Percentiles rank a stretch among this genome's conserved stretches.
Conservation (phyloP, 2,888 invertebrate species). For the Podotricha telesiphe region DNA sequence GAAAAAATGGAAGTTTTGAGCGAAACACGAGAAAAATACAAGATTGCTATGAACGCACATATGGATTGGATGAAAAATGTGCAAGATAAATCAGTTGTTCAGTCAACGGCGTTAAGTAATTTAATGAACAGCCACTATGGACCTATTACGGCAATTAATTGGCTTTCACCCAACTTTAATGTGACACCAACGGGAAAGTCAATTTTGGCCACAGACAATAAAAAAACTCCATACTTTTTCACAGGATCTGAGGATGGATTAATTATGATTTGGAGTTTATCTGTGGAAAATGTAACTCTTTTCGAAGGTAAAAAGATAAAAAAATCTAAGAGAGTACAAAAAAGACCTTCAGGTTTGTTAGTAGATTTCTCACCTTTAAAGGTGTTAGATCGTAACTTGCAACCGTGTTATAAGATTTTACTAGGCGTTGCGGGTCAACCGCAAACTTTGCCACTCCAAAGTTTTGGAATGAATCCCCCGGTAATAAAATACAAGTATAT, state of each 20-base stretch:
- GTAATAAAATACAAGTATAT: constrained; percentile 62
- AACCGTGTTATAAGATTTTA: constrained; percentile 85
- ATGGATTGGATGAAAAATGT: constrained; percentile 88
- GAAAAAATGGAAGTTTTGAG: constrained; percentile 86
- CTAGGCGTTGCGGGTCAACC: constrained; percentile 73
- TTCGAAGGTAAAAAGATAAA: constrained; percentile 68
- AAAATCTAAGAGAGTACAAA: constrained; percentile 73
- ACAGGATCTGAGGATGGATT: constrained; percentile 87
- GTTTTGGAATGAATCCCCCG: constrained; percentile 68
- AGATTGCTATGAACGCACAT: constrained; percentile 83
- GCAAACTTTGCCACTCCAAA: constrained; percentile 69
- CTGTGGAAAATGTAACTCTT: constrained; percentile 68
- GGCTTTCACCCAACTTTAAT: constrained; percentile 86
- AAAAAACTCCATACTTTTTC: constrained; percentile 84
- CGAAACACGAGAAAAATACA: constrained; percentile 85
- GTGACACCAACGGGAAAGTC: constrained; percentile 85
- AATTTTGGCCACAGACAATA: constrained; percentile 55
- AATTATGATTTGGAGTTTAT: constrained; percentile 88
- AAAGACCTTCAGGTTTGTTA: constrained; percentile 83
- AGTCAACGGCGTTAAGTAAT: constrained; percentile 85
- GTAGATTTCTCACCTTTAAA: constrained; percentile 85
- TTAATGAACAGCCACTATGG: constrained; percentile 85
- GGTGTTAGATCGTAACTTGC: constrained; percentile 83
- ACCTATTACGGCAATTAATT: constrained; percentile 86
- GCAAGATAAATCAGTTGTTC: constrained; percentile 82